Percentiles rank a stretch among this genome's conserved stretches.
Evolutionary conservation across 2,797 vertebrate genomes (phyloP).

Genomic region (Pitangus sulphuratus): DNA sequence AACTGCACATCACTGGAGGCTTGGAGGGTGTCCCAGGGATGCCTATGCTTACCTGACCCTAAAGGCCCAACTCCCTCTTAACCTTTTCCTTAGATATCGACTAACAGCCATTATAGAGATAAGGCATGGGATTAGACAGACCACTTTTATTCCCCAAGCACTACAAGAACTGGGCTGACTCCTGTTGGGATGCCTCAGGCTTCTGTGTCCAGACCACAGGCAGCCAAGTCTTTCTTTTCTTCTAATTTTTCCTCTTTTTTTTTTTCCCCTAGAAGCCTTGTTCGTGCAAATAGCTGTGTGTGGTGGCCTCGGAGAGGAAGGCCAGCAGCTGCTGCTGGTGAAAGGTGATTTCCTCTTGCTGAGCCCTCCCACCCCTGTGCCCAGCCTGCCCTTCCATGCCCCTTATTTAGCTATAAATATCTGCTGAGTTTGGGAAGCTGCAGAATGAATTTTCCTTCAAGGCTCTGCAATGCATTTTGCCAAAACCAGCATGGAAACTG

Average conservation of each 20-base stretch:
- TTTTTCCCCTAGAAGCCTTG: background rate
- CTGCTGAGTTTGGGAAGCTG: background rate
- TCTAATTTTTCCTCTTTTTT: background rate
- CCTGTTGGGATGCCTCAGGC: background rate
- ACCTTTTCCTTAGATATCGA: background rate
- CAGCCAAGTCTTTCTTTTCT: background rate
- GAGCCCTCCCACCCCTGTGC: background rate
- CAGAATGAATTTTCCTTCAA: background rate
- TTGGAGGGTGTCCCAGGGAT: background rate
- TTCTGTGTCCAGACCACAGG: background rate
- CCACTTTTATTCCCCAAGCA: background rate
- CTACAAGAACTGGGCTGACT: background rate
- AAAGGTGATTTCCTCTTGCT: background rate
- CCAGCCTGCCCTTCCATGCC: background rate
- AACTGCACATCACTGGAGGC: background rate
- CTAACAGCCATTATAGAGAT: background rate
- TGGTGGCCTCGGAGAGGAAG: background rate
- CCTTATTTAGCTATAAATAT: background rate
- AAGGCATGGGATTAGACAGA: background rate
- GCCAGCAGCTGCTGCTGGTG: background rate
- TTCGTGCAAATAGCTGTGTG: background rate
- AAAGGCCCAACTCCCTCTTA: background rate
- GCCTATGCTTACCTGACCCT: background rate
- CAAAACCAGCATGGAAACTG: background rate
- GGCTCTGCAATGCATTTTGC: background rate